Evolutionary conservation across 2,888 invertebrate species (phyloP).

Genomic region (Enchytraeus crypticus): DNA sequence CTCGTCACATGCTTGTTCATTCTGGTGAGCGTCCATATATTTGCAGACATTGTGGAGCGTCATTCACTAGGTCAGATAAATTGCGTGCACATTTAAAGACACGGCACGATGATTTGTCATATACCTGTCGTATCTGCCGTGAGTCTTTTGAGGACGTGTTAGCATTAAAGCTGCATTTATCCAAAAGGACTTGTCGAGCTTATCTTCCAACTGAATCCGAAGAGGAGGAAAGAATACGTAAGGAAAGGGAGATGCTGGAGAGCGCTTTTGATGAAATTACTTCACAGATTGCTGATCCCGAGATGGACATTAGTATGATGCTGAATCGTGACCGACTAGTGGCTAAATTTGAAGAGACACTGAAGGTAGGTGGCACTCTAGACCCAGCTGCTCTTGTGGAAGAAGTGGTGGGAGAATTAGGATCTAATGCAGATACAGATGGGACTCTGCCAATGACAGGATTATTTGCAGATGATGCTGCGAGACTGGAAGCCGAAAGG

Average conservation of each 20-base stretch:
- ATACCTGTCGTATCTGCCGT: neutral
- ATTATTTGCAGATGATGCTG: neutral
- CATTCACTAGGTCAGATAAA: neutral
- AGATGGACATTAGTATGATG: neutral
- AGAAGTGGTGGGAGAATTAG: neutral
- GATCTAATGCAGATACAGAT: too few relatives aligned
- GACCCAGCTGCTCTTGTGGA: neutral
- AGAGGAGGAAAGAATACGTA: neutral
- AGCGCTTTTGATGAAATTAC: neutral
- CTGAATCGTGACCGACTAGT: neutral
- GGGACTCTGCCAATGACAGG: neutral
- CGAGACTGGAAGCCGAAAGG: neutral
- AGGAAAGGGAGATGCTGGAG: neutral
- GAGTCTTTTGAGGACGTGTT: neutral
- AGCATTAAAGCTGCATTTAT: neutral
- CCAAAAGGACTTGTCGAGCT: neutral
- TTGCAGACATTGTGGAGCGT: neutral
- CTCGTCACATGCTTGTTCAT: neutral
- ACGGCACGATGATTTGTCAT: neutral
- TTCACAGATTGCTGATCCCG: neutral
- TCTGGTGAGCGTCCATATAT: neutral
- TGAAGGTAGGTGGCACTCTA: neutral
- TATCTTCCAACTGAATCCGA: neutral
- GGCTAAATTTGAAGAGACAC: neutral
- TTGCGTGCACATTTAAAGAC: neutral